Evolutionary conservation across 2,888 invertebrate genomes (phyloP), one percentile per base, ranked within the genome.

Genomic region (Caenorhabditis auriculariae): DNA sequence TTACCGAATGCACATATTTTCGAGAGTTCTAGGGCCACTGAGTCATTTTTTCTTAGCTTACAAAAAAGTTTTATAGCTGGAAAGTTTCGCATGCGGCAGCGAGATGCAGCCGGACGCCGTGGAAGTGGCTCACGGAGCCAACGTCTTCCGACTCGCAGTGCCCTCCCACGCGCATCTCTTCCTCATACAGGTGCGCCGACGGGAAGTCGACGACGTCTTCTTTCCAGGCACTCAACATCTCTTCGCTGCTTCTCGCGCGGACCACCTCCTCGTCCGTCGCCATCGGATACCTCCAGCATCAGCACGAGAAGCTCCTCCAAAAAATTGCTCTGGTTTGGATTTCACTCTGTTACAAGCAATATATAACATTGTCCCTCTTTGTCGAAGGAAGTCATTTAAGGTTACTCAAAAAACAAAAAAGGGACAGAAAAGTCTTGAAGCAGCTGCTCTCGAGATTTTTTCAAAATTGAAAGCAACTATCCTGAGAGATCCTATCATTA

Each of bases 231-330:
- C 44, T 70, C 32, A 67, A 67, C 44, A 57, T 70, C 27, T 67
- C 66, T 9, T 65, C 66, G 4, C 55, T 70, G n/a, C 54, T 70
- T 0, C 35, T 70, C 29, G 70, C 70, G 9, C 32, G 70, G 35
- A 70, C 66, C 1, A 64, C 67, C 9, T 62, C 68, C 0, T 58
- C 54, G 19, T 19, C 42, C 3, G 62, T 70, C n/a, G 70, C 66
- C 9, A 49, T 65, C 35, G 49, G 42, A 17, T 70, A 67, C 58
- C 56, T 70, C 37, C 45, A 57, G 7, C 26, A 67, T 27, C 66
- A 70, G 42, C 52, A 56, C 38, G 56, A 60, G 32, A 70, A 70
- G 41, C 58, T 67, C 24, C 57, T 65, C 43, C 65, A 70, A 46
- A 57, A 58, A 45, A 47, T 65, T 32, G 61, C 60, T 17, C 35